These are phyloP conservation scores for Trachymyrmex cornetzi DNA, from an alignment of 1,140 invertebrate species.

Conservation along the genomic window DNA sequence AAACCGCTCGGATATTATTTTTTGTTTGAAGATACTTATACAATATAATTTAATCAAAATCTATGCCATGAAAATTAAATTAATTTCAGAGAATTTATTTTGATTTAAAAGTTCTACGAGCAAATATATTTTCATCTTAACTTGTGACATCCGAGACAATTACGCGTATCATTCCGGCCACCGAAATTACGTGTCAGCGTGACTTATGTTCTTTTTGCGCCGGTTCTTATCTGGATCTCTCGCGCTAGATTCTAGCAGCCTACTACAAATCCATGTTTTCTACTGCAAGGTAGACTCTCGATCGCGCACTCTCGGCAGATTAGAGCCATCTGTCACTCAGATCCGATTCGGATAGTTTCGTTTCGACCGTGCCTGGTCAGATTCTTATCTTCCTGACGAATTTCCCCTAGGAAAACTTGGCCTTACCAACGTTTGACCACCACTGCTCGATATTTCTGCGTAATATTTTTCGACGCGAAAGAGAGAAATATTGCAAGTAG, in stretches of 20 bases:
- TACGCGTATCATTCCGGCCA: slow-evolving; percentile 55
- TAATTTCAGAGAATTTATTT: slow-evolving; percentile 1
- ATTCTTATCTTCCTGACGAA: slow-evolving; percentile 77
- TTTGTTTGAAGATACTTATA: not conserved
- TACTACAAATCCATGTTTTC: slow-evolving; percentile 48
- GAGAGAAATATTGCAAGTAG: not conserved
- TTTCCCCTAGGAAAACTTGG: slow-evolving; percentile 39
- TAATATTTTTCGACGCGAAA: slow-evolving; percentile 30
- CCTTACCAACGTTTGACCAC: slow-evolving; percentile 38
- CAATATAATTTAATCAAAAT: not conserved
- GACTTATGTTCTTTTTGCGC: slow-evolving; percentile 45
- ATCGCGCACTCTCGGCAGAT: slow-evolving; percentile 66
- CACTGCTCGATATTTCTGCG: slow-evolving; percentile 51
- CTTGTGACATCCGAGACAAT: slow-evolving; percentile 43
- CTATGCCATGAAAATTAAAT: not conserved
- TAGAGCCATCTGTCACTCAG: slow-evolving; percentile 81
- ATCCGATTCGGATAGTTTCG: slow-evolving; percentile 81
- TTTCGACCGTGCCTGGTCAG: slow-evolving; percentile 56
- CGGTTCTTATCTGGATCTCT: slow-evolving; percentile 41
- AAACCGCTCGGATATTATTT: not conserved
- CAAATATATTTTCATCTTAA: not conserved
- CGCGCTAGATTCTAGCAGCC: slow-evolving; percentile 23
- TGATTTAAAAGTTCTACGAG: slow-evolving; percentile 16
- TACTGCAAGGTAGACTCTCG: slow-evolving; percentile 43
- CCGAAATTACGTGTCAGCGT: slow-evolving; percentile 59